Evolutionary conservation across 2,888 invertebrate species (phyloP), one percentile per base, ranked within the genome.

Genomic region (Tiliacea citrago): DNA sequence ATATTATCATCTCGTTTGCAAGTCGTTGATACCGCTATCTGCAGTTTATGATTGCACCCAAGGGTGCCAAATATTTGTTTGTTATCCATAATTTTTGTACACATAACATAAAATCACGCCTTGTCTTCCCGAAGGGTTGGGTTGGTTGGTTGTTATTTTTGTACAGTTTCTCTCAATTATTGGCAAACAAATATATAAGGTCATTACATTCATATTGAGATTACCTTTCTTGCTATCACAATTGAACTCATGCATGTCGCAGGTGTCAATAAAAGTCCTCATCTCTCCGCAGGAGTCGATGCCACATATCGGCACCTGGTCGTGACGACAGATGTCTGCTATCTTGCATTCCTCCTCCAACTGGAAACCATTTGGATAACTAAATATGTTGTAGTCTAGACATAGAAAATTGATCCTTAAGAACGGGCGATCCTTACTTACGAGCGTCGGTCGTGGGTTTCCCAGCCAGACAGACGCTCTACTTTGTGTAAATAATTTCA

Each of bases 231-330:
- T 90, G 70, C 94, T 95, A 70, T 96, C 96, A 81, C 96, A 96
- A 83, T 96, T 96, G 77, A 94, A 95, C 80, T 96, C 96, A 61
- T 96, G 95, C 95, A 96, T 94, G 70, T 96, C 96, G 73, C 96
- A 96, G 0, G 92, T 91, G 81, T 96, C 96, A 0, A 96, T 95
- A 71, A 95, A 96, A 0, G 96, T 96, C 66, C 96, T 90, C 95
- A 96, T 94, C 75, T 96, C 96, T 0, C 95, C 95, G 74, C 96
- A 96, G 24, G 94, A 93, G 87, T 96, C 96, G 75, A 96, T 93
- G 5, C 96, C 96, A 73, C 96, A 96, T n/a, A 96, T 83, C 2
- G 95, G 92, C 16, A 96, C 96, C 73, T 95, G 95, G 73, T 96
- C 95, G 82, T 96, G 95, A 0, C 93, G 92, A 81, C 96, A 96